Conservation (phyloP, 2,797 vertebrate genomes). For the Anableps anableps region DNA sequence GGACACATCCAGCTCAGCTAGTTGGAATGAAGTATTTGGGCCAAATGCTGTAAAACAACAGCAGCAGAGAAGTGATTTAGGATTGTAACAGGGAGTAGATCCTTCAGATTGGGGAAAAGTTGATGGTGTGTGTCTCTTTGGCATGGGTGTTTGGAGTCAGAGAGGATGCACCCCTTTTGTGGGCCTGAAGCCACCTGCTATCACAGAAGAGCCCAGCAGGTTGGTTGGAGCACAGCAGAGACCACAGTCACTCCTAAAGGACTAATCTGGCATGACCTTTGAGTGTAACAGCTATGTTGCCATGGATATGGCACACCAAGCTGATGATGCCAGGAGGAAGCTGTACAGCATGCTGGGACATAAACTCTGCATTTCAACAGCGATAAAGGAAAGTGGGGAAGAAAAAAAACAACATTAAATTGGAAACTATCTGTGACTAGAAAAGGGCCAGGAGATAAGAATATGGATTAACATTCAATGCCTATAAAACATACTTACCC, state of each 20-base stretch:
- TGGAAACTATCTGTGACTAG: background rate
- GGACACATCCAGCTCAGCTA: constrained; percentile 18
- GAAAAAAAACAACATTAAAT: background rate
- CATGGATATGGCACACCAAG: background rate
- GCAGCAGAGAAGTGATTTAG: background rate
- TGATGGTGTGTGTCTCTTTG: background rate
- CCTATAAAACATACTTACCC: too few species aligned
- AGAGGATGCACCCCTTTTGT: background rate
- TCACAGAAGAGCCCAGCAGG: constrained; percentile 12
- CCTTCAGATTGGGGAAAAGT: constrained; percentile 27
- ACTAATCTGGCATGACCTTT: constrained; percentile 66
- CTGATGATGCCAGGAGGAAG: constrained; percentile 39
- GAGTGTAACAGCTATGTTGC: constrained; percentile 13
- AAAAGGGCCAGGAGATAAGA: too few species aligned
- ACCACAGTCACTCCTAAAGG: constrained; percentile 12
- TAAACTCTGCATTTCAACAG: background rate
- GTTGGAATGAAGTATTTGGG: background rate
- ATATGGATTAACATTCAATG: too few species aligned
- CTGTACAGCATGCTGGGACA: background rate
- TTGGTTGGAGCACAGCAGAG: constrained; percentile 36
- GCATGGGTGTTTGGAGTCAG: too few species aligned
- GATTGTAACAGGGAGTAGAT: constrained; percentile 7
- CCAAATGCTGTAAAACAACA: constrained; percentile 13
- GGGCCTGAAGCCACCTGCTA: constrained; percentile 42
- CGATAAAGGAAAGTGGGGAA: background rate